Conservation (phyloP, 2,797 vertebrate genomes). For the Phylloscopus collybita region DNA sequence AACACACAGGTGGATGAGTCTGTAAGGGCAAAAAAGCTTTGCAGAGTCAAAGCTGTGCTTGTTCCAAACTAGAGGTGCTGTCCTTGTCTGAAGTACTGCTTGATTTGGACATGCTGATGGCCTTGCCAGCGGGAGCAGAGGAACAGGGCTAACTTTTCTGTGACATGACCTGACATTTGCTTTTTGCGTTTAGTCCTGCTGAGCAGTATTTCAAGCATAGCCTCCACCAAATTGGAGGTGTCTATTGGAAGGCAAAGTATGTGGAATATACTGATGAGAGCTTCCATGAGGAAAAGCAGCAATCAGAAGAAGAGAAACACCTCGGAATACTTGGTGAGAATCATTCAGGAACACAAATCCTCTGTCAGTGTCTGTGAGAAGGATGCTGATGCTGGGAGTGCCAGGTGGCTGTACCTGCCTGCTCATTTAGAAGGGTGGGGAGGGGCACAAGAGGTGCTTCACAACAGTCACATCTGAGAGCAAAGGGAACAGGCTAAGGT, state of each 20-base stretch:
- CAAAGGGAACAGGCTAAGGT: not conserved
- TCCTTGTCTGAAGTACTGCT: not conserved
- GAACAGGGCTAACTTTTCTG: not conserved
- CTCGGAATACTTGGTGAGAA: slow-evolving; percentile 79
- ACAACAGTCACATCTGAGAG: not conserved
- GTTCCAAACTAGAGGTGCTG: not conserved
- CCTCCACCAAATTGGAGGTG: slow-evolving; percentile 67
- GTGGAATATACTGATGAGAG: slow-evolving; percentile 76
- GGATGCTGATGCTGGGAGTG: not conserved
- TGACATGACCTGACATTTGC: not conserved
- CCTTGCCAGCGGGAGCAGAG: not conserved
- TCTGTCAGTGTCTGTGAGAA: not conserved
- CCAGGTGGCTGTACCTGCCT: not conserved
- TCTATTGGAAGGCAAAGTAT: slow-evolving; percentile 79
- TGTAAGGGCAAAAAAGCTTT: not conserved
- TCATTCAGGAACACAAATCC: not conserved
- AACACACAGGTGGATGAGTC: not conserved
- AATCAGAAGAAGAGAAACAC: slow-evolving; percentile 68
- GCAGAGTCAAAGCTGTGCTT: not conserved
- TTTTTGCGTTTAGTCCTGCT: slow-evolving; percentile 45
- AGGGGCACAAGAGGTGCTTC: not conserved
- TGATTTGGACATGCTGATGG: not conserved
- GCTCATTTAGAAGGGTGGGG: not conserved
- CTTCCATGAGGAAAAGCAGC: slow-evolving; percentile 72
- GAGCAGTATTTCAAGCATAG: slow-evolving; percentile 72